These are phyloP conservation scores for Tupiocoris notatus DNA, from an alignment of 2,888 invertebrate genomes.

Conservation along the genomic window DNA sequence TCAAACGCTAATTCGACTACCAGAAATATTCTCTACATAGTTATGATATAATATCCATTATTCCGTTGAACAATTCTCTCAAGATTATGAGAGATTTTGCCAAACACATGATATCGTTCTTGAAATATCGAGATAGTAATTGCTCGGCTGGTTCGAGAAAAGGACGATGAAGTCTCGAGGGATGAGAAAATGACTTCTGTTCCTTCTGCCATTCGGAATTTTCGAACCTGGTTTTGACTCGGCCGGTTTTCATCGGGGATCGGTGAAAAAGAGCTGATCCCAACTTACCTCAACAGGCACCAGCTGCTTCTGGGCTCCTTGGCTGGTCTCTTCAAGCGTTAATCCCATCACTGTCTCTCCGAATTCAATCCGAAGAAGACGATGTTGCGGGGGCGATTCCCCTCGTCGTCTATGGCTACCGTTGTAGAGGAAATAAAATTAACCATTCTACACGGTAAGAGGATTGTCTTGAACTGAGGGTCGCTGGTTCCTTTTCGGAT, in stretches of 20 bases:
- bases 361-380: conserved; percentile 18
- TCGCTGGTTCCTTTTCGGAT: background rate
- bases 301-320: background rate
- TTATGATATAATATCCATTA: no score
- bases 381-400: background rate
- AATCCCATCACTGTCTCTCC: conserved; percentile 40
- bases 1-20: no score
- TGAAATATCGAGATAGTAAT: background rate
- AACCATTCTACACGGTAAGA: conserved; percentile 40
- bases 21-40: no score
- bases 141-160: background rate
- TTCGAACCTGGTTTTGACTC: background rate
- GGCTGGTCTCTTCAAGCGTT: conserved; percentile 25
- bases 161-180: background rate
- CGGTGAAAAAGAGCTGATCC: conserved; percentile 32
- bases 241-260: conserved; percentile 3
- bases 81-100: background rate
- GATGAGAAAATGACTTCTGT: conserved; percentile 6
- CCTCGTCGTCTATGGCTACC: background rate
- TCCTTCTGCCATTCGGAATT: conserved; percentile 2
- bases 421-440: conserved; percentile 27
- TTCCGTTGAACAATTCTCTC: no score
- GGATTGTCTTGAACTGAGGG: conserved; percentile 37
- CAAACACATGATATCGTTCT: background rate
- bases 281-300: background rate